phyloP scores from a whole-genome alignment of 2,797 vertebrate genomes.

The Pseudopleuronectes americanus region DNA sequence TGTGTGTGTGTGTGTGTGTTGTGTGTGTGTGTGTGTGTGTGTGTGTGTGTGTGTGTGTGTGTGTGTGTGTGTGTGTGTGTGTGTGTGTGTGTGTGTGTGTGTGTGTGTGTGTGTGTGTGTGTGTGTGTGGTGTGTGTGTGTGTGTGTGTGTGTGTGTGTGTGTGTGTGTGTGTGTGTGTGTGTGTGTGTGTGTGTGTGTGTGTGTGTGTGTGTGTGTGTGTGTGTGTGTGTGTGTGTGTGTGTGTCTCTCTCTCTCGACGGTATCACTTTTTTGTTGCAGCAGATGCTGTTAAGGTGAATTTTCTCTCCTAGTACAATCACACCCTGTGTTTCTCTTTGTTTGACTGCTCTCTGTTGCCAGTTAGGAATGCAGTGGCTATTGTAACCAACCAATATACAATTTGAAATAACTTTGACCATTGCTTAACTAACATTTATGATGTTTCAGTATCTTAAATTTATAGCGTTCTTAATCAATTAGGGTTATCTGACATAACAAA shows the following conservation, averaged over 20 bases:
- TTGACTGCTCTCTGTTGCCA: not conserved
- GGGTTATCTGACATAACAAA: too few relatives aligned
- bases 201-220: too few relatives aligned
- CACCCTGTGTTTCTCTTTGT: not conserved
- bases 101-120: constrained; percentile 8
- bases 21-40: not conserved
- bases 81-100: constrained; percentile 23
- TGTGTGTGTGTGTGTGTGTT: constrained; percentile 7
- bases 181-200: too few relatives aligned
- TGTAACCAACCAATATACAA: too few relatives aligned
- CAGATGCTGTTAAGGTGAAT: not conserved
- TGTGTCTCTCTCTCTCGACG: constrained; percentile 23
- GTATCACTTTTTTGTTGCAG: constrained; percentile 19
- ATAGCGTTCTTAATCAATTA: too few relatives aligned
- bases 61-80: constrained; percentile 6
- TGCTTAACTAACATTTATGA: not conserved
- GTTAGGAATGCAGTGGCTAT: not conserved
- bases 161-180: too few relatives aligned
- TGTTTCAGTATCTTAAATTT: too few relatives aligned
- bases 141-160: too few relatives aligned
- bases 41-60: too few relatives aligned
- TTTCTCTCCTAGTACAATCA: not conserved
- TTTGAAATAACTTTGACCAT: too few relatives aligned
- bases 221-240: not conserved
- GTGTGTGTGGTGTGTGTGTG: too few relatives aligned